Percentiles rank a stretch among this genome's conserved stretches.
Evolutionary conservation across 2,113 vertebrate genomes (phyloP).

Genomic region (Oriolus oriolus): DNA sequence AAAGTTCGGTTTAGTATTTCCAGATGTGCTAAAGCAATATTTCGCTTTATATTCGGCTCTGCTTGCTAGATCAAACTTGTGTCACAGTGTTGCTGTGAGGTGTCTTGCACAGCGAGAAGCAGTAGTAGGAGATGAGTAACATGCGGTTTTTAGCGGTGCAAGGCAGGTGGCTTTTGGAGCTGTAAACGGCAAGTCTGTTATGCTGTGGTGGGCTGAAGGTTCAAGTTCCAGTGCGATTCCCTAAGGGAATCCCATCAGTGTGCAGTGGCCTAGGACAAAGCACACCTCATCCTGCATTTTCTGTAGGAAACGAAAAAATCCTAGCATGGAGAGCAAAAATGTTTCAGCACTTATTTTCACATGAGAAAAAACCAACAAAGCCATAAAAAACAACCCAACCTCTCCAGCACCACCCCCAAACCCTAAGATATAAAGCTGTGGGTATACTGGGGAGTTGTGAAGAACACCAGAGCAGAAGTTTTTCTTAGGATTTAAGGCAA

Average conservation of each 20-base stretch:
- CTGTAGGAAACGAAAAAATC: background rate
- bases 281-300: background rate
- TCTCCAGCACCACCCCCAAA: background rate
- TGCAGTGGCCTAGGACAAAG: background rate
- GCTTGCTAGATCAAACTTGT: background rate
- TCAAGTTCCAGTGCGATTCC: background rate
- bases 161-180: background rate
- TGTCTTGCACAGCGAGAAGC: background rate
- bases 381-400: background rate
- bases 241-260: background rate
- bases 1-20: background rate
- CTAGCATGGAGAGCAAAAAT: background rate
- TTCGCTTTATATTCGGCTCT: background rate
- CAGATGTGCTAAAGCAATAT: background rate
- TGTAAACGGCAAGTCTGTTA: background rate
- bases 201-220: background rate
- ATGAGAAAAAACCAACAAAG: background rate
- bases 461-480: background rate
- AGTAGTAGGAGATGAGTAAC: background rate
- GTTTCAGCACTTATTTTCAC: background rate
- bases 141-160: fast-evolving
- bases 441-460: fast-evolving
- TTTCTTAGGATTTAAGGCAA: background rate
- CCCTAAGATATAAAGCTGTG: background rate
- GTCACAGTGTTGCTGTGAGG: background rate